Conservation (phyloP, 1,140 invertebrate genomes). For the Euwallacea fornicatus region DNA sequence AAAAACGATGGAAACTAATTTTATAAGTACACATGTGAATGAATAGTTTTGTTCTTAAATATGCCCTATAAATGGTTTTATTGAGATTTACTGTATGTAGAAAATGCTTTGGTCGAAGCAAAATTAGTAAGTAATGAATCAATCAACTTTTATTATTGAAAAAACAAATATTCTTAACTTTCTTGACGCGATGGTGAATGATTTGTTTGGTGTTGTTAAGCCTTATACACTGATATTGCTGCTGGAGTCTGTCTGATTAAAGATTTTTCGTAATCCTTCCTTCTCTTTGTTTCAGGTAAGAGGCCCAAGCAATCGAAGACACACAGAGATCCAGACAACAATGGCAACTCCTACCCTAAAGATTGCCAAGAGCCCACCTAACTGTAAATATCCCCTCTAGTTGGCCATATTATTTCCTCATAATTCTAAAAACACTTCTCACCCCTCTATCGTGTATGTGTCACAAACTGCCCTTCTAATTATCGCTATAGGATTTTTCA, state of each 20-base stretch:
- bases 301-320: conserved; percentile 23
- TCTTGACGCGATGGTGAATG: too few species aligned
- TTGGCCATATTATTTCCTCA: conserved; percentile 16
- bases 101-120: too few species aligned
- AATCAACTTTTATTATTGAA: too few species aligned
- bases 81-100: too few species aligned
- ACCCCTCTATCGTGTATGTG: not conserved
- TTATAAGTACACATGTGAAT: too few species aligned
- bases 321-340: conserved; percentile 7
- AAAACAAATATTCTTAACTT: too few species aligned
- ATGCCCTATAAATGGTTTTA: too few species aligned
- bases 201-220: too few species aligned
- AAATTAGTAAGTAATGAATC: too few species aligned
- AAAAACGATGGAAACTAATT: too few species aligned
- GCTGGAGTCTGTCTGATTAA: not conserved
- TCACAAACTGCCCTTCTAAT: not conserved
- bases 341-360: conserved; percentile 1
- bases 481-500: not conserved
- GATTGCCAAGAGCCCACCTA: conserved; percentile 7
- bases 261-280: not conserved
- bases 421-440: too few species aligned
- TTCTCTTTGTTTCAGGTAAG: conserved; percentile 30
- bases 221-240: not conserved
- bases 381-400: conserved; percentile 19
- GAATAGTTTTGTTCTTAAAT: too few species aligned